Evolutionary conservation across 2,888 invertebrate genomes (phyloP), one percentile per base, ranked within the genome.

Genomic region (Eupithecia dodoneata): DNA sequence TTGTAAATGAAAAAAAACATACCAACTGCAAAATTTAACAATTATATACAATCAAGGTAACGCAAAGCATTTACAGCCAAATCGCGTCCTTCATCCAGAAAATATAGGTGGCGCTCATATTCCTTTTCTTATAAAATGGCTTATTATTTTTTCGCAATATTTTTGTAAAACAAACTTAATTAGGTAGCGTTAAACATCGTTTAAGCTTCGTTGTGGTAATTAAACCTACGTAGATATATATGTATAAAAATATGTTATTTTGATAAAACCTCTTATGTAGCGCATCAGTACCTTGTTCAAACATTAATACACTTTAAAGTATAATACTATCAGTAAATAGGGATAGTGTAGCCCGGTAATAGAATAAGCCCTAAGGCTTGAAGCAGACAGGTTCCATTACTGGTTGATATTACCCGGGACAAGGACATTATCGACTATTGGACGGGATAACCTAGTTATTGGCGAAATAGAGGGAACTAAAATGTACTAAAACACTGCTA

Each of bases 341-440:
- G 63, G 71, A 59, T 59, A 41, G 55, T 18, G 18, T 76, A 72
- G 15, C 55, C 13, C 52, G 47, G 67, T 72, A 76, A 72, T 76
- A 76, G 69, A 70, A 76, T 76, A 69, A 69, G n/a, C 72, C 13
- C 47, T 67, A 18, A 70, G 72, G 44, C 66, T 42, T 15, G 66
- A 13, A 41, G 41, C 65, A 30, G 41, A 41, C 65, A 65, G 65
- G 41, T 59, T 72, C 55, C 59, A 67, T 76, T 70, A 69, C 55
- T 52, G 66, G 15, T 6, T 69, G 12, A 30, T 69, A 69, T 41
- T 59, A 55, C 44, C 44, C 41, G 44, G n/a, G 7, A 44, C 67
- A 9, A 44, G 15, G 44, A 44, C 44, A 44, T 67, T 44, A 67
- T 67, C 6, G 67, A 15, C 6, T 67, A 67, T 67, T 67, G 67